A percentile compares a stretch with the other conserved stretches of the same genome.
Evolutionary conservation across 64 coral and sea anemone genomes (phyloP).

Genomic region (Anthopleura sola): DNA sequence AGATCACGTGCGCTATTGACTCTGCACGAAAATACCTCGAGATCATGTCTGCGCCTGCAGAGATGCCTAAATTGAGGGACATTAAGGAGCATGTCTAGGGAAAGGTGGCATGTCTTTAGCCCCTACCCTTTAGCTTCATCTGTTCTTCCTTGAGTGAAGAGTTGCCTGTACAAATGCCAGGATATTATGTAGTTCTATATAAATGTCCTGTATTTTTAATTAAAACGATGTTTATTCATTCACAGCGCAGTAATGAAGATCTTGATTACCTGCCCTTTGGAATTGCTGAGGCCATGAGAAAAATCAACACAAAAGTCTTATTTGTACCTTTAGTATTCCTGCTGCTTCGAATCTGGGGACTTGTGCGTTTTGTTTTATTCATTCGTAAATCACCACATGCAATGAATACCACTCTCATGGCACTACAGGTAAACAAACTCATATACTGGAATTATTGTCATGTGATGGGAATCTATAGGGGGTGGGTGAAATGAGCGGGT

Average conservation of each 20-base stretch:
- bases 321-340: constrained; percentile 44
- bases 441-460: background rate
- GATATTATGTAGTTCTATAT: too few relatives aligned
- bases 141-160: too few relatives aligned
- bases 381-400: background rate
- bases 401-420: background rate
- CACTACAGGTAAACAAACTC: constrained; percentile 1
- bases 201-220: too few relatives aligned
- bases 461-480: background rate
- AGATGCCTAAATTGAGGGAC: too few relatives aligned
- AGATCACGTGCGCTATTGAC: too few relatives aligned
- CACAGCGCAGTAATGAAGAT: background rate
- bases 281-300: constrained; percentile 36
- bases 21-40: too few relatives aligned
- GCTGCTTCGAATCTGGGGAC: constrained; percentile 29
- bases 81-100: too few relatives aligned
- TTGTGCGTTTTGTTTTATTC: constrained; percentile 19
- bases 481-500: background rate
- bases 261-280: constrained; percentile 4
- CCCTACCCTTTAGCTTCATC: too few relatives aligned
- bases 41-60: too few relatives aligned
- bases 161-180: too few relatives aligned
- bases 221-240: background rate
- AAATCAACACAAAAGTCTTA: constrained; percentile 40
- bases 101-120: too few relatives aligned